These are phyloP conservation scores for Phorcus lineatus DNA, from an alignment of 2,888 invertebrate species.

Conservation along the genomic window DNA sequence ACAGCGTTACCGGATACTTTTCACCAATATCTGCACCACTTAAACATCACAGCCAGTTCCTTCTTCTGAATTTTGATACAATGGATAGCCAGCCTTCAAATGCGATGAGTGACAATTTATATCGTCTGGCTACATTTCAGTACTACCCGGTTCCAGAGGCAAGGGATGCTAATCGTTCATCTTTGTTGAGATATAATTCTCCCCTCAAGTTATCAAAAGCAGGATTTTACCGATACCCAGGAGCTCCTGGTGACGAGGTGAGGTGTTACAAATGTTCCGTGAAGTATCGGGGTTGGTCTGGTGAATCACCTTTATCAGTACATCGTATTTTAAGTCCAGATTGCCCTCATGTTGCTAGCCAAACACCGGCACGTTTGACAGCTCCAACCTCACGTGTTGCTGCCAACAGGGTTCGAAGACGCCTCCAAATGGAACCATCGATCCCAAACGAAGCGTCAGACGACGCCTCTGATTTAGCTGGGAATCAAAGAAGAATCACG, in stretches of 20 bases:
- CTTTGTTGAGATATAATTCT: not conserved
- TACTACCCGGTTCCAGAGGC: not conserved
- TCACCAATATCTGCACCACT: not conserved
- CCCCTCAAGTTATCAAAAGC: not conserved
- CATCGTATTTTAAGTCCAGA: not conserved
- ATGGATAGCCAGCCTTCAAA: not conserved
- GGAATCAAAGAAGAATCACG: no score
- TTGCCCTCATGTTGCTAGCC: not conserved
- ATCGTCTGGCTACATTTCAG: not conserved
- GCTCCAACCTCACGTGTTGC: not conserved
- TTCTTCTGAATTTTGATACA: not conserved
- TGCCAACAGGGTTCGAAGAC: not conserved
- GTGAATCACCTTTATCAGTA: not conserved
- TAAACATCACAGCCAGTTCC: not conserved
- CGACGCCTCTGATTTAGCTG: not conserved
- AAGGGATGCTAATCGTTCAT: not conserved
- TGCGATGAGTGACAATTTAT: not conserved
- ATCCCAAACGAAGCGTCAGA: not conserved
- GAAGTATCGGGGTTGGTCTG: not conserved
- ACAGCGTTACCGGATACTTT: no score
- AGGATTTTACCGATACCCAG: not conserved
- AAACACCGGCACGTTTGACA: not conserved
- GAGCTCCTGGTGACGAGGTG: not conserved
- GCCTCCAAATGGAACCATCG: not conserved
- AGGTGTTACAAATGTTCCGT: constrained; percentile 1